Evolutionary conservation across 2,113 vertebrate genomes (phyloP).

Genomic region (Ammodytes marinus): DNA sequence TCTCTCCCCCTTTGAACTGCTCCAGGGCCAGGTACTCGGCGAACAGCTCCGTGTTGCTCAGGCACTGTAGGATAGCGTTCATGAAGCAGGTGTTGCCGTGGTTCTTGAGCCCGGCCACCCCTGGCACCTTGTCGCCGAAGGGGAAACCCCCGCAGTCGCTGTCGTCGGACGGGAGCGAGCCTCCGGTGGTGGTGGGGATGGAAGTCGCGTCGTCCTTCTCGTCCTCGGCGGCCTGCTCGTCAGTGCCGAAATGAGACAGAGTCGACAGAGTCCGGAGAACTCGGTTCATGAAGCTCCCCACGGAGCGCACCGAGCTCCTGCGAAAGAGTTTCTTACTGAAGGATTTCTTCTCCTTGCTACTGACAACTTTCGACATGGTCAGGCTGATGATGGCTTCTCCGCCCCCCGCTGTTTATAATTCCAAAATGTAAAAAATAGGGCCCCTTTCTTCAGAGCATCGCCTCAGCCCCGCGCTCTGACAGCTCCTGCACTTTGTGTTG

Average conservation of each 20-base stretch:
- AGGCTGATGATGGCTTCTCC: background rate
- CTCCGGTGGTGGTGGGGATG: constrained; percentile 75
- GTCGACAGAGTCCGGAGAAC: constrained; percentile 93
- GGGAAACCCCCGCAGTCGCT: constrained; percentile 81
- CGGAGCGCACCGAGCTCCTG: constrained; percentile 89
- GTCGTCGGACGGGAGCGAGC: constrained; percentile 79
- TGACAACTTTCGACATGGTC: constrained; percentile 84
- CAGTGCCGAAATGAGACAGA: constrained; percentile 89
- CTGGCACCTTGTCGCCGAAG: constrained; percentile 87
- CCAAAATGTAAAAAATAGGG: constrained; percentile 1
- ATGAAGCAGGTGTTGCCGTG: constrained; percentile 99
- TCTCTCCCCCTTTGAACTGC: constrained; percentile 86
- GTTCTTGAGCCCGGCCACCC: constrained; percentile 95
- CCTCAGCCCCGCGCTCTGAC: constrained; percentile 6
- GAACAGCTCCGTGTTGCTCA: constrained; percentile 98
- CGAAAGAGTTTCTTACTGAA: constrained; percentile 91
- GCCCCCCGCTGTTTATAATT: constrained; percentile 3
- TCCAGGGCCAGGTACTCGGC: constrained; percentile 95
- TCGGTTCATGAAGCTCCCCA: constrained; percentile 92
- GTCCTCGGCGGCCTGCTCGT: constrained; percentile 81
- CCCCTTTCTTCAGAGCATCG: constrained; percentile 36
- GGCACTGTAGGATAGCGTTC: constrained; percentile 98
- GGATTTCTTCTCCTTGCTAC: constrained; percentile 91
- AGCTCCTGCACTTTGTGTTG: constrained; percentile 22
- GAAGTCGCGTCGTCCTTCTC: constrained; percentile 83